These are phyloP conservation scores for Limonius californicus DNA, from an alignment of 1,140 invertebrate species.

Conservation along the genomic window DNA sequence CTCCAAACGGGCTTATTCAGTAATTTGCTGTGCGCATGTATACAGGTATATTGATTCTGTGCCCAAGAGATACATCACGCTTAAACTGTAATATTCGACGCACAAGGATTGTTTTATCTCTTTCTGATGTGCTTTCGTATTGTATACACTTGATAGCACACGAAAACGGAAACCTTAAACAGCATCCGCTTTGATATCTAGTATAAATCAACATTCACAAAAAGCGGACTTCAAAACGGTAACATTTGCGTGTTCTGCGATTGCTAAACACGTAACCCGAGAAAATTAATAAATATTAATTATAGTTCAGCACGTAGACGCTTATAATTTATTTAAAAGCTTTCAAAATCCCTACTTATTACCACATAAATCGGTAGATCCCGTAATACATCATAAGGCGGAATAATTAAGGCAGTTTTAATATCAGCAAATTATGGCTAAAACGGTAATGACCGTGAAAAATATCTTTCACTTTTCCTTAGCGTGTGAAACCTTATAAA, in stretches of 20 bases:
- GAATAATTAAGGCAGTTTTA: no score
- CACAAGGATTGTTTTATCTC: neutral
- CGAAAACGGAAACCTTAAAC: neutral
- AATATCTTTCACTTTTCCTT: no score
- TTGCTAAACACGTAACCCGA: neutral
- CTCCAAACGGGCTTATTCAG: slow-evolving; percentile 14
- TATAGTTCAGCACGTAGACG: no score
- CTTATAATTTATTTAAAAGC: no score
- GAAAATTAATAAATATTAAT: neutral
- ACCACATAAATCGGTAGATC: no score
- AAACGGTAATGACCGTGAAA: no score
- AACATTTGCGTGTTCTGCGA: no score
- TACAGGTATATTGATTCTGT: slow-evolving; percentile 22
- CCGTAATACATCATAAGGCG: no score
- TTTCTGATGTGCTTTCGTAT: neutral
- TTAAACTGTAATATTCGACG: slow-evolving; percentile 1
- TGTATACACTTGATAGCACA: neutral
- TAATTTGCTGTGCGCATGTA: slow-evolving; percentile 22
- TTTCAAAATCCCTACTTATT: no score
- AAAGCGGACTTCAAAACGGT: neutral
- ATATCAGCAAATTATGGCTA: no score
- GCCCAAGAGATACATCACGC: slow-evolving; percentile 1
- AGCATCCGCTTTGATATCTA: neutral
- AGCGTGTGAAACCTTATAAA: no score
- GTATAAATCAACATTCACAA: no score